phyloP scores from a whole-genome alignment of 2,888 invertebrate genomes.

The Caradrina clavipalpis region DNA sequence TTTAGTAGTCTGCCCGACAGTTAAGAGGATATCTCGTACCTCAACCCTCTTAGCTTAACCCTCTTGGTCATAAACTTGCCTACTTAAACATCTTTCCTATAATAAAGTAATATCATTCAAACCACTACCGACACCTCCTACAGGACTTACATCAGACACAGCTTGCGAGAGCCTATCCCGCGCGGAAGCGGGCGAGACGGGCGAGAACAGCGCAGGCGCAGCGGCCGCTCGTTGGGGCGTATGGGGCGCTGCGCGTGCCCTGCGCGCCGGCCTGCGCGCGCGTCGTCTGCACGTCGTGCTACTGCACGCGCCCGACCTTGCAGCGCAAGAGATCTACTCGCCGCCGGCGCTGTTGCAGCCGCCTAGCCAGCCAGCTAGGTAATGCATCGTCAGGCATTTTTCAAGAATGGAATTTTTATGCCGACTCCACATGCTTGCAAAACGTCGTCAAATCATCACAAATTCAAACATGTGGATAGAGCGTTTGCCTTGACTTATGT shows the following conservation, averaged over 20 bases:
- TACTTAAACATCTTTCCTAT: too few relatives aligned
- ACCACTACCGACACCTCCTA: background rate
- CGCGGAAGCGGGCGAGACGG: conserved; percentile 72
- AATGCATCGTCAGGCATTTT: too few relatives aligned
- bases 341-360: conserved; percentile 89
- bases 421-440: too few relatives aligned
- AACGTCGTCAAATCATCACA: too few relatives aligned
- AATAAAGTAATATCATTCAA: background rate
- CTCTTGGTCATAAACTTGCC: too few relatives aligned
- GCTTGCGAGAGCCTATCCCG: conserved; percentile 84
- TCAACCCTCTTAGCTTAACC: too few relatives aligned
- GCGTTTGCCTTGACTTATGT: too few relatives aligned
- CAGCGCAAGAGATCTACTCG: conserved; percentile 92
- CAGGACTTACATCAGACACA: conserved; percentile 88
- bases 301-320: conserved; percentile 93
- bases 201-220: conserved; percentile 82
- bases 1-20: too few relatives aligned
- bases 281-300: conserved; percentile 94
- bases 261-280: conserved; percentile 93
- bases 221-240: conserved; percentile 94
- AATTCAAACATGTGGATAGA: too few relatives aligned
- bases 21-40: too few relatives aligned
- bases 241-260: conserved; percentile 94
- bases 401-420: background rate
- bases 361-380: conserved; percentile 87